Percentiles rank a stretch among this genome's conserved stretches.
Evolutionary conservation across 2,888 invertebrate species (phyloP).

Genomic region (Drosophila imparisetae): DNA sequence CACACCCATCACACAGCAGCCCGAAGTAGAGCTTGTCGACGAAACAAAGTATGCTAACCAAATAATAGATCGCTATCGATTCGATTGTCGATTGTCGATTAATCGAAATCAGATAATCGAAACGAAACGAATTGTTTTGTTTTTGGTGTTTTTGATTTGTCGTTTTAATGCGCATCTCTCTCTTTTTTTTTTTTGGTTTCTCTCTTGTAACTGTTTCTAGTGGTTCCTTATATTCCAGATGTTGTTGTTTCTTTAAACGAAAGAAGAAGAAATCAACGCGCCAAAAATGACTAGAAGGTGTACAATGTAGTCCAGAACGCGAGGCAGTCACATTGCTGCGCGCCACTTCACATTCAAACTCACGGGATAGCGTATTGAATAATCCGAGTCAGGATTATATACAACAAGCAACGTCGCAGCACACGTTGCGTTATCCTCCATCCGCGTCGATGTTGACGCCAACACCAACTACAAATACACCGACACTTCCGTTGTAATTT

Average conservation of each 20-base stretch:
- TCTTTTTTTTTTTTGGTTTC: slow-evolving; percentile 40
- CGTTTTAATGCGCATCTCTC: slow-evolving; percentile 72
- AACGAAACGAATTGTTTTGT: slow-evolving; percentile 20
- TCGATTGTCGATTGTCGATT: slow-evolving; percentile 16
- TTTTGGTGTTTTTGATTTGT: slow-evolving; percentile 67
- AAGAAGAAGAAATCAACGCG: slow-evolving; percentile 99
- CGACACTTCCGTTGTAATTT: slow-evolving; percentile 86
- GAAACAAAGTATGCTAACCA: slow-evolving; percentile 96
- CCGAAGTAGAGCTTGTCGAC: slow-evolving; percentile 97
- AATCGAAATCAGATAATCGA: slow-evolving; percentile 2
- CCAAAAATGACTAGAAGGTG: slow-evolving; percentile 94
- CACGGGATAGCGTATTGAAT: slow-evolving; percentile 86
- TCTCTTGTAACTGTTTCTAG: slow-evolving; percentile 71
- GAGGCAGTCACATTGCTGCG: slow-evolving; percentile 88
- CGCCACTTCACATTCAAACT: slow-evolving; percentile 88
- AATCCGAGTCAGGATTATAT: slow-evolving; percentile 86
- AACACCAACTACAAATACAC: slow-evolving; percentile 86
- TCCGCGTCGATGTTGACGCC: slow-evolving; percentile 85
- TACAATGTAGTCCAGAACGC: slow-evolving; percentile 88
- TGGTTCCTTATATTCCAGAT: slow-evolving; percentile 87
- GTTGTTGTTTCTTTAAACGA: slow-evolving; percentile 99
- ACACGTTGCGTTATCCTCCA: slow-evolving; percentile 86
- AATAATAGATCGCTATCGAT: slow-evolving; percentile 31
- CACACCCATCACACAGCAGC: slow-evolving; percentile 97
- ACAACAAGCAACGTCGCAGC: slow-evolving; percentile 85